These are phyloP conservation scores for Avahi laniger DNA, from an alignment of 2,797 vertebrate genomes.

Conservation along the genomic window DNA sequence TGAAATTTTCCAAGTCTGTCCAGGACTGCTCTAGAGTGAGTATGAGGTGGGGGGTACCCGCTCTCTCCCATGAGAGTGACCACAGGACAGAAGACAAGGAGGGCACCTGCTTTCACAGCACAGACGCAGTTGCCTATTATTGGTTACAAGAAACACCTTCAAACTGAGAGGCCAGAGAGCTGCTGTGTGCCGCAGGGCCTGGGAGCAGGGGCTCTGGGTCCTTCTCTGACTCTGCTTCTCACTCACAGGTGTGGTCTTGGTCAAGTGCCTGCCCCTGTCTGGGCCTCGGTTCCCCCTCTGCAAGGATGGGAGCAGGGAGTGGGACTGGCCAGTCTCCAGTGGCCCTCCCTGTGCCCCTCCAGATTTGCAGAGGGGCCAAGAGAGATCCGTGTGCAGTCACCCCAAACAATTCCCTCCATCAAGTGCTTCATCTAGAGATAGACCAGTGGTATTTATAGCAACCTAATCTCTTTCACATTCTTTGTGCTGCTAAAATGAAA, in stretches of 20 bases:
- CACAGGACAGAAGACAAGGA: not conserved
- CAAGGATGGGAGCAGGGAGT: not conserved
- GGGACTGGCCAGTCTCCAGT: not conserved
- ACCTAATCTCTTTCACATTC: constrained; percentile 68
- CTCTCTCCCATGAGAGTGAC: not conserved
- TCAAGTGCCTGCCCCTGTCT: not conserved
- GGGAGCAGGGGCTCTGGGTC: not conserved
- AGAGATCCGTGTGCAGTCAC: not conserved
- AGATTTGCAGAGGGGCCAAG: not conserved
- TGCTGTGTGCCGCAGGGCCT: not conserved
- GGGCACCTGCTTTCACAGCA: not conserved
- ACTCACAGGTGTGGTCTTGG: not conserved
- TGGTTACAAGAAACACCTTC: not conserved
- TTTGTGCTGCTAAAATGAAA: constrained; percentile 74
- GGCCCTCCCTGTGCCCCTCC: not conserved
- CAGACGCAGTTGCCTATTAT: not conserved
- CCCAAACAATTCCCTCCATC: constrained; percentile 24
- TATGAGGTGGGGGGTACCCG: not conserved
- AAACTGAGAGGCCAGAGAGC: not conserved
- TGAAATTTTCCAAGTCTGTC: not conserved
- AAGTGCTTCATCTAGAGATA: constrained; percentile 44
- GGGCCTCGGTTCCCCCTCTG: not conserved
- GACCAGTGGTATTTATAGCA: constrained; percentile 67
- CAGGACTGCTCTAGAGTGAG: not conserved
- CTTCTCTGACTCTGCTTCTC: not conserved